Conservation (phyloP, 2,888 invertebrate species). For the Epistrophella euchroma region DNA sequence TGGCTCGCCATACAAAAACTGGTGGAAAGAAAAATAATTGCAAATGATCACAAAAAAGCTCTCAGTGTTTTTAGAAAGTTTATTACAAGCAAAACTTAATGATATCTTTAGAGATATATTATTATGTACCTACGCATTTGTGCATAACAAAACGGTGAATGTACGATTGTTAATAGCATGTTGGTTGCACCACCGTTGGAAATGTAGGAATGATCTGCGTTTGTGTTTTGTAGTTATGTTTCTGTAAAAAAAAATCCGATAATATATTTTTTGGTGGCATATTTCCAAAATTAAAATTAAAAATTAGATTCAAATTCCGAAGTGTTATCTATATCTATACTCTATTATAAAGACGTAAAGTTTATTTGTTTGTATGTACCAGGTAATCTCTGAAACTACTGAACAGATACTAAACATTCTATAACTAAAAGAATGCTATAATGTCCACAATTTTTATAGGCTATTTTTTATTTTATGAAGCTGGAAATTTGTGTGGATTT, state of each 20-base stretch:
- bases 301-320: neutral
- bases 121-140: no score
- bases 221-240: constrained; percentile 78
- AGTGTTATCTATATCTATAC: no score
- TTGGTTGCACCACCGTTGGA: constrained; percentile 60
- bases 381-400: no score
- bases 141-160: neutral
- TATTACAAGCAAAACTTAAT: constrained; percentile 80
- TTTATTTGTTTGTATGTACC: no score
- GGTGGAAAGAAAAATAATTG: constrained; percentile 79
- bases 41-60: constrained; percentile 79
- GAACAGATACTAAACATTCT: no score
- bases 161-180: neutral
- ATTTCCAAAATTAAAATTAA: constrained; percentile 2
- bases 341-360: no score
- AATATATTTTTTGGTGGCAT: neutral
- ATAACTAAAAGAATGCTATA: no score
- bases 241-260: constrained; percentile 76
- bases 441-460: no score
- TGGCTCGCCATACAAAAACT: constrained; percentile 80
- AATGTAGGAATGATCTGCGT: constrained; percentile 76
- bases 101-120: neutral
- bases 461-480: no score
- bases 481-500: no score
- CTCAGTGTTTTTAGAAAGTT: constrained; percentile 80